Evolutionary conservation across 2,797 vertebrate genomes (phyloP).

Genomic region (Danio choprae): DNA sequence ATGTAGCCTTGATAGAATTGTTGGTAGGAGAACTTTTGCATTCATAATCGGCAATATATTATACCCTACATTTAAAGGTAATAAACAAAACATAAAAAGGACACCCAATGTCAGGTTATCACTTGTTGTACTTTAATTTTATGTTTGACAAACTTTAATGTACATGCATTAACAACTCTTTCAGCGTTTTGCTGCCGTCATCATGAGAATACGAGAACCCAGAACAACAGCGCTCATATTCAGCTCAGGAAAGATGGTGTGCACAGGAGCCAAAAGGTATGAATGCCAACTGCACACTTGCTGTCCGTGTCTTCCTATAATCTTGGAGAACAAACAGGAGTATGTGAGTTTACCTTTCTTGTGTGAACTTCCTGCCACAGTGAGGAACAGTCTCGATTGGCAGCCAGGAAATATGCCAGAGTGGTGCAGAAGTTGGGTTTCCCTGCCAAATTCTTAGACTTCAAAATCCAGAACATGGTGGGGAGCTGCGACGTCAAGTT

Average conservation of each 20-base stretch:
- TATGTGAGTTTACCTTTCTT: neutral
- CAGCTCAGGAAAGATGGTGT: constrained; percentile 99
- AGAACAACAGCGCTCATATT: constrained; percentile 98
- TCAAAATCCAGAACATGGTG: constrained; percentile 99
- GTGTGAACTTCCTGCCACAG: constrained; percentile 70
- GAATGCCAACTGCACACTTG: constrained; percentile 2
- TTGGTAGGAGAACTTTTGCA: no score
- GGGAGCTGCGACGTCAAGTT: constrained; percentile 99
- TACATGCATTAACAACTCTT: constrained; percentile 27
- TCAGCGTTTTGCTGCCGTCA: constrained; percentile 98
- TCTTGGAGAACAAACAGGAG: neutral
- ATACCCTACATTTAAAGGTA: no score
- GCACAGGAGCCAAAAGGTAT: constrained; percentile 98
- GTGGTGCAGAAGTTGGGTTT: constrained; percentile 99
- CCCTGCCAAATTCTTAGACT: constrained; percentile 98
- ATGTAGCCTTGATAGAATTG: no score
- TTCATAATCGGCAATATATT: no score
- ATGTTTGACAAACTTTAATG: no score
- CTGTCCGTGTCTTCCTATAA: neutral
- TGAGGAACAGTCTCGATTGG: constrained; percentile 96
- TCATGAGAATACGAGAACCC: constrained; percentile 99
- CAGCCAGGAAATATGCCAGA: constrained; percentile 96
- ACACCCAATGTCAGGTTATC: no score
- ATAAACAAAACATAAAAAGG: no score
- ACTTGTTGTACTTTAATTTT: no score